Evolutionary conservation across 1,140 invertebrate species (phyloP), one percentile per base, ranked within the genome.

Genomic region (Temnothorax nylanderi): DNA sequence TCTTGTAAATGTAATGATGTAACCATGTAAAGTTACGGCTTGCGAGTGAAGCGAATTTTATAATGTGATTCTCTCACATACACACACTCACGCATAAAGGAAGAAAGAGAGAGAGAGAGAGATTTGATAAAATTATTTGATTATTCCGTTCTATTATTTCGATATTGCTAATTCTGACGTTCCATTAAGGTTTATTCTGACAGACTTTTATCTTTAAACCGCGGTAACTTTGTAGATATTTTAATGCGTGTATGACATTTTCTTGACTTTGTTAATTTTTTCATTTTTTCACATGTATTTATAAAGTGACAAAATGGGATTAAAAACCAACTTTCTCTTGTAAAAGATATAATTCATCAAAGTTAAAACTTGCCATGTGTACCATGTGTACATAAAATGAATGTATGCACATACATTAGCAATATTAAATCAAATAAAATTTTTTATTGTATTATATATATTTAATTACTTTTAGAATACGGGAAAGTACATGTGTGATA

Each of bases 11-110:
- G 37, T 81, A 76, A 49, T 82, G 26, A 34, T 44, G 37, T 41
- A 21, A 41, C 4, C 8, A 21, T 44, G 65, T 54, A 18, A 49
- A 58, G 85, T 85, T 89, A 88, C 41, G 21, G 11, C 16, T 44
- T 18, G 41, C 13, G 32, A 41, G 21, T 32, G 34, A 49, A 69
- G 13, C 32, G 8, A 78, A 78, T 88, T 78, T 56, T n/a, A 21
- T 21, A 37, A 3, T 13, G 6, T 7, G 13, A 41, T 21, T 26
- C 34, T 26, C 21, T 8, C 18, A n/a, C 7, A 10, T 6, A 41
- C 37, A 60, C 58, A 16, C n/a, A 26, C 10, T 1, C 37, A 7
- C 13, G 26, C 26, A 26, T 26, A 60, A 18, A 37, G 7, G n/a
- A 4, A 72, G 3, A 62, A 18, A 62, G 11, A 21, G 0, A 41